phyloP scores from a whole-genome alignment of 2,113 vertebrate species.

The Myrmecobius fasciatus region DNA sequence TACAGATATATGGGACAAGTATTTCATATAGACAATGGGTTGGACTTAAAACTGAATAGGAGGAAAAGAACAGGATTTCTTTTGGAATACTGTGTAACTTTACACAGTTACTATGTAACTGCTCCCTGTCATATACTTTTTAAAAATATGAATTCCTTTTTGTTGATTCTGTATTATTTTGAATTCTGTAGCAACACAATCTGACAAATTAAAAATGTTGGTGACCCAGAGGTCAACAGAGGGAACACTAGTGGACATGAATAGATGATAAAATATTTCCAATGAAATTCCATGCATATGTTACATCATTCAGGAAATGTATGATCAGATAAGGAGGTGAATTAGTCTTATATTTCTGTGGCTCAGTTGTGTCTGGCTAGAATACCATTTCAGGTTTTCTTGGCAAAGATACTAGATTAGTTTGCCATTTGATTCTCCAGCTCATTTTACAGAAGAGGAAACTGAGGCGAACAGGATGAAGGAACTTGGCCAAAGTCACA shows the following conservation, averaged over 20 bases:
- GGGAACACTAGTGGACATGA: background rate
- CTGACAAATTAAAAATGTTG: background rate
- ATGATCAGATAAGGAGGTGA: background rate
- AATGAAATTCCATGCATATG: background rate
- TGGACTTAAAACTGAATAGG: background rate
- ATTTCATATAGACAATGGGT: background rate
- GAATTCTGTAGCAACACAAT: background rate
- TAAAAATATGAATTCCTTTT: background rate
- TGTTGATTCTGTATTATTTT: background rate
- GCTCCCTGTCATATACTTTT: background rate
- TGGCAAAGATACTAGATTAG: background rate
- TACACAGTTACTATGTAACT: too few species aligned
- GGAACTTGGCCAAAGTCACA: too few species aligned
- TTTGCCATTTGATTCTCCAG: background rate
- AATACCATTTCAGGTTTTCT: background rate
- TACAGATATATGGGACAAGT: background rate
- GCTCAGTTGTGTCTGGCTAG: background rate
- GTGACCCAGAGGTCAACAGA: background rate
- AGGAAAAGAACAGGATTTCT: background rate
- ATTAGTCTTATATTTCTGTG: background rate
- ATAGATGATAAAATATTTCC: background rate
- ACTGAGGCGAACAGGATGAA: background rate
- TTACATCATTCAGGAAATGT: background rate
- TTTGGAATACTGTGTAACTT: background rate
- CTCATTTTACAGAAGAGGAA: background rate